Evolutionary conservation across 2,888 invertebrate species (phyloP), one percentile per base, ranked within the genome.

Genomic region (Neelides folsomi): DNA sequence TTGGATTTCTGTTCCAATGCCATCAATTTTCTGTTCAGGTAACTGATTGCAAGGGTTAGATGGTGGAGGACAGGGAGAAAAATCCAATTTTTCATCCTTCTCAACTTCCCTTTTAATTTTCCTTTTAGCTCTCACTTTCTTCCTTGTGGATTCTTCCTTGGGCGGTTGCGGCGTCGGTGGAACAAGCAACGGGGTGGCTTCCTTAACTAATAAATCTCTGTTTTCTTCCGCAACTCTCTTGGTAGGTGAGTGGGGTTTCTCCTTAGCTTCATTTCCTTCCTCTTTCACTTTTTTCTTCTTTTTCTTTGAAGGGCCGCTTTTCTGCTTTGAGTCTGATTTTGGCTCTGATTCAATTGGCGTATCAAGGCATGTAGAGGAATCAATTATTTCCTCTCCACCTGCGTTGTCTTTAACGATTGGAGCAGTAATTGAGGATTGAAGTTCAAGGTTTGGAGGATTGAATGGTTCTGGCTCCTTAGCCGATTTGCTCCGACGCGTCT

Each of bases 211-310:
- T 39, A 52, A 45, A 44, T 54, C 43, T 48, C 56, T 27, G 7
- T 47, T 47, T 44, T 54, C 53, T 46, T 53, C 54, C 47, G 43
- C 50, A 36, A 27, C 18, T 7, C 45, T 27, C 27, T 27, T 27
- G 27, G 27, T 27, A 5, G 27, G 27, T 27, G 27, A 27, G 45
- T 1, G 41, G 27, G n/a, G 41, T 13, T 16, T 56, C 56, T 44
- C 51, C 54, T 27, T 56, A 59, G 53, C 58, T 37, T 43, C 49
- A 20, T 57, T 54, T 51, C 47, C 66, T 65, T 71, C 69, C 62
- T 67, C 69, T 57, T 53, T 44, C 43, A 9, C 47, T 54, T 50
- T 56, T 47, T 47, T 55, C 46, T 47, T 62, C 56, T 51, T 51
- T 27, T 47, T 51, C 13, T 39, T 16, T 8, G 13, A 40, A 10